Conservation (phyloP, 2,113 vertebrate species). For the Macquaria ambigua region DNA sequence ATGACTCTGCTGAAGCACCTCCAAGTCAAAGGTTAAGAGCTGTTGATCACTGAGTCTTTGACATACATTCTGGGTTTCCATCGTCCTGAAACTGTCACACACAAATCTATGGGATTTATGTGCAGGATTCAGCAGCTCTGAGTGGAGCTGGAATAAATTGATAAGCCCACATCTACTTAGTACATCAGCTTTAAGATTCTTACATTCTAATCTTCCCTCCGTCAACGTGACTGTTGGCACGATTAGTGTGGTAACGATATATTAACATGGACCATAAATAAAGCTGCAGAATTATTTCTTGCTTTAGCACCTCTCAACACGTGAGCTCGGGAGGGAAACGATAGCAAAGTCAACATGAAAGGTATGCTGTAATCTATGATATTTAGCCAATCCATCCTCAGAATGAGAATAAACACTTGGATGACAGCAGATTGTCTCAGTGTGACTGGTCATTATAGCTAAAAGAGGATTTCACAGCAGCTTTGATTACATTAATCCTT, state of each 20-base stretch:
- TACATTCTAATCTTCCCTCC: constrained; percentile 67
- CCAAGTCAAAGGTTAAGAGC: constrained; percentile 42
- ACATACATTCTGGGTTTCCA: constrained; percentile 52
- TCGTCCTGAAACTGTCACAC: constrained; percentile 52
- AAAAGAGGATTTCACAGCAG: constrained; percentile 75
- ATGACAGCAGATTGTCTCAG: constrained; percentile 72
- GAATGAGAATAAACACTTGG: constrained; percentile 61
- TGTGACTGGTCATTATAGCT: constrained; percentile 67
- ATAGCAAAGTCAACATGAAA: neutral
- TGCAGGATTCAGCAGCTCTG: constrained; percentile 53
- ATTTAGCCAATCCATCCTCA: constrained; percentile 26
- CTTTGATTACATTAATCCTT: constrained; percentile 81
- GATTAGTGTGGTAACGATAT: constrained; percentile 18
- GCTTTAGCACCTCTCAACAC: neutral
- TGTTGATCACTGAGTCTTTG: constrained; percentile 41
- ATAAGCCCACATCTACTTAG: constrained; percentile 67
- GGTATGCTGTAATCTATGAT: neutral
- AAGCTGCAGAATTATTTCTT: constrained; percentile 2
- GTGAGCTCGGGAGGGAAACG: neutral
- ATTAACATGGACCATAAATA: neutral
- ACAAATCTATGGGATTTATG: constrained; percentile 66
- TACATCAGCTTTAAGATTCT: constrained; percentile 72
- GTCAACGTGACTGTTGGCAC: constrained; percentile 30
- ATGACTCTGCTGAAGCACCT: constrained; percentile 42
- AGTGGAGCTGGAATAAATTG: constrained; percentile 56